Evolutionary conservation across 2,113 vertebrate species (phyloP), one percentile per base, ranked within the genome.

Genomic region (Physeter macrocephalus): DNA sequence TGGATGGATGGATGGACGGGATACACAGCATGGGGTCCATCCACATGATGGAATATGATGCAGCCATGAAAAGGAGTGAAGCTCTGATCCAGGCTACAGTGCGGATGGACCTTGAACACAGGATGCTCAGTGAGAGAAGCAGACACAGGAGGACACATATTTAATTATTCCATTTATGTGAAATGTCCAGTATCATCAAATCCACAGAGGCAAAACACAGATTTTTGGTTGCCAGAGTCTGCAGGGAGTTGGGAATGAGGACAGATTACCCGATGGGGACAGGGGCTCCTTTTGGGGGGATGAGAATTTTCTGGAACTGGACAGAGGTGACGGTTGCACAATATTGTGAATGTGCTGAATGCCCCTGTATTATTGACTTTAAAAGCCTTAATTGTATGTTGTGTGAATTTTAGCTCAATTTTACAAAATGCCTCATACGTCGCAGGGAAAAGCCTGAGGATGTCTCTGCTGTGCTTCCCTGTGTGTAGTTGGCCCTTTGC

Each of bases 401-500:
- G 2, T 25, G n/a, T 17, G 27, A 39, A 54, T 25, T 7, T 0
- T 1, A 29, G 6, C 14, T 54, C 27, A 3, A 3, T 18, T 10
- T 2, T 14, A 18, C 27, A 0, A 7, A 6, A 17, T 7, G 54
- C 6, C 17, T 21, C 8, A 0, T 18, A 34, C 4, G 0, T 21
- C 2, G 12, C 0, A 1, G 43, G 25, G 5, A 2, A 0, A 5
- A 39, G 17, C 12, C 2, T 14, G 18, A 2, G 5, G 0, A 31
- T 1, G 0, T 17, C 39, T 52, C 13, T 41, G 34, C 34, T 20
- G 23, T 3, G 6, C 13, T 25, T 25, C 3, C 27, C 67, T 0
- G 8, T 2, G 17, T 49, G 25, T 12, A 23, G 36, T 0, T 1
- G 13, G 6, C 43, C 14, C 13, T 67, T 31, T 14, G 12, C 1